Evolutionary conservation across 2,797 vertebrate species (phyloP).

Genomic region (Chloroceryle inda): DNA sequence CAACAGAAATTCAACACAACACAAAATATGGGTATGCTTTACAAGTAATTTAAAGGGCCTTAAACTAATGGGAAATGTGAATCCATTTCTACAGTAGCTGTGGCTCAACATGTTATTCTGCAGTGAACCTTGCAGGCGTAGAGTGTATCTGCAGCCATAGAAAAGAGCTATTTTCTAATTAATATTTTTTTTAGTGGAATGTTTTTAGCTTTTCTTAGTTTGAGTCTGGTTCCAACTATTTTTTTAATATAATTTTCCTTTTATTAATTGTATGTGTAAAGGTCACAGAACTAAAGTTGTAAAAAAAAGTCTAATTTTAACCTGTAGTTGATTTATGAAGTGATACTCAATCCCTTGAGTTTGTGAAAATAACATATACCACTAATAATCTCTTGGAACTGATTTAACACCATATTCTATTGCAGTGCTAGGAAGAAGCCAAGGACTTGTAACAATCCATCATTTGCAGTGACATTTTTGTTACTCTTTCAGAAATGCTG

Average conservation of each 20-base stretch:
- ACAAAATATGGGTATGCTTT: not conserved
- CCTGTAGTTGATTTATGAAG: conserved; percentile 57
- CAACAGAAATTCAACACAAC: not conserved
- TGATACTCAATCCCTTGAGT: conserved; percentile 31
- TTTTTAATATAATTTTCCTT: not conserved
- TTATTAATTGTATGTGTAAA: conserved; percentile 12
- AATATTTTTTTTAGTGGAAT: not conserved
- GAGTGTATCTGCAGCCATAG: not conserved
- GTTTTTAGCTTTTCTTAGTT: not conserved
- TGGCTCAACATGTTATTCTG: not conserved
- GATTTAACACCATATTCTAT: conserved; percentile 63
- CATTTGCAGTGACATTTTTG: conserved; percentile 72
- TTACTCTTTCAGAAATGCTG: conserved; percentile 67
- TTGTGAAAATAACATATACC: conserved; percentile 53
- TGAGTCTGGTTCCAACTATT: not conserved
- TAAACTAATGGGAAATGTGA: not conserved
- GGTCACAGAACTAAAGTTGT: not conserved
- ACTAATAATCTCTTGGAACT: conserved; percentile 66
- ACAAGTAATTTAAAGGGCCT: not conserved
- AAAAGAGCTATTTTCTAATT: not conserved
- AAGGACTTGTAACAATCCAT: conserved; percentile 72
- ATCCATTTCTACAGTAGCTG: not conserved
- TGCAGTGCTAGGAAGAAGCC: conserved; percentile 54
- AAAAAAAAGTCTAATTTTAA: conserved; percentile 25
- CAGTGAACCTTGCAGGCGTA: not conserved